phyloP scores from a whole-genome alignment of 2,797 vertebrate species.

The Propithecus deckenii region DNA sequence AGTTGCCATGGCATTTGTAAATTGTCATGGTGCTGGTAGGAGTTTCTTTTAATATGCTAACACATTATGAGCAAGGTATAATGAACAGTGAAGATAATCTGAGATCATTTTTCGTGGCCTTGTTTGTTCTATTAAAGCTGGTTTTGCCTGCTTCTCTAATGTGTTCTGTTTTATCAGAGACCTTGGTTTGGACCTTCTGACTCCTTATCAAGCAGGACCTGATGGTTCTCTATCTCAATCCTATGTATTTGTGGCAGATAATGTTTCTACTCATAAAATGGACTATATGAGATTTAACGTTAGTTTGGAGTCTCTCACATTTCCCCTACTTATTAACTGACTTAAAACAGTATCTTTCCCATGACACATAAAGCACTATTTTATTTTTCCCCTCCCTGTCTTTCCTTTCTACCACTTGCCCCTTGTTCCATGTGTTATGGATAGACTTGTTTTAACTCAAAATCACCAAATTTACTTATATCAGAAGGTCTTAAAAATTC shows the following conservation, averaged over 20 bases:
- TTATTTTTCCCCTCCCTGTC: not conserved
- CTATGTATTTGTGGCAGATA: not conserved
- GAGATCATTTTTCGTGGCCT: not conserved
- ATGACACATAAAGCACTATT: not conserved
- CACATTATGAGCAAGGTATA: not conserved
- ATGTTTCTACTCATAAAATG: not conserved
- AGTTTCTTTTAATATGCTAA: not conserved
- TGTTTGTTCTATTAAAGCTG: not conserved
- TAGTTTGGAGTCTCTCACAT: not conserved
- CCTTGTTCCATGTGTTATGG: not conserved
- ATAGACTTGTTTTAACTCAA: not conserved
- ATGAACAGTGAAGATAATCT: not conserved
- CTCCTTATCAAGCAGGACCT: not conserved
- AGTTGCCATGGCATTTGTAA: not conserved
- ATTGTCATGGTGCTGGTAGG: not conserved
- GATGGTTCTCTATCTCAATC: not conserved
- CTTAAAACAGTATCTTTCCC: not conserved
- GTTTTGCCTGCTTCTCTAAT: not conserved
- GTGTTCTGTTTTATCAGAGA: not conserved
- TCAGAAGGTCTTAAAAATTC: not conserved
- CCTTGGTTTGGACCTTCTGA: not conserved
- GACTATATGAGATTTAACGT: not conserved
- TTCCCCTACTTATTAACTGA: not conserved
- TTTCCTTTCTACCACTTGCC: not conserved
- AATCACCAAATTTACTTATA: not conserved